phyloP scores from a whole-genome alignment of 2,888 invertebrate genomes.

The Helleia helle region DNA sequence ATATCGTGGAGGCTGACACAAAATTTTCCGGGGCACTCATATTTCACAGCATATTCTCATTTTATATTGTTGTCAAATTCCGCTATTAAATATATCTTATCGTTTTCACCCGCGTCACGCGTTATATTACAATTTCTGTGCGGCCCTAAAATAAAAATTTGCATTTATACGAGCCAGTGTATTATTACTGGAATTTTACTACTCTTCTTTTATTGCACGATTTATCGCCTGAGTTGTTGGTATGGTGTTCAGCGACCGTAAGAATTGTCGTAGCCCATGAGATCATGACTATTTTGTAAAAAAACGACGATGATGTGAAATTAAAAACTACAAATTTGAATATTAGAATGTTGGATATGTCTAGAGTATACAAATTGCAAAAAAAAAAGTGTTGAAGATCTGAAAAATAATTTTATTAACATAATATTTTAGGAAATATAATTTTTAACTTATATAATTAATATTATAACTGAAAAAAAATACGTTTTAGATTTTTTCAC shows the following conservation, averaged over 20 bases:
- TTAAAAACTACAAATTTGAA: no score
- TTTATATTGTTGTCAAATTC: background rate
- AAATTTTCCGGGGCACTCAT: background rate
- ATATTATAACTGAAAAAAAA: no score
- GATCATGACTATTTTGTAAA: no score
- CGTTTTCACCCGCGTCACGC: background rate
- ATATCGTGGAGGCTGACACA: background rate
- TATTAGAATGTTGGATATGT: no score
- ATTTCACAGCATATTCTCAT: background rate
- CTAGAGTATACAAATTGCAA: no score
- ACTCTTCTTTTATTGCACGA: constrained; percentile 9
- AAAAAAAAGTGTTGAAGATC: no score
- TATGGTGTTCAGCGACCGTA: constrained; percentile 37
- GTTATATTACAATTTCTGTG: background rate
- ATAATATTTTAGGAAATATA: no score
- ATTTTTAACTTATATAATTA: no score
- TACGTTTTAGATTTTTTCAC: no score
- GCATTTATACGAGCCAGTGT: constrained; percentile 44
- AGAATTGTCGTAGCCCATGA: no score
- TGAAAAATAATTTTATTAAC: no score
- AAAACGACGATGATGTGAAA: no score
- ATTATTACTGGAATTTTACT: constrained; percentile 6
- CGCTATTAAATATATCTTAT: background rate
- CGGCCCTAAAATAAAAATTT: constrained; percentile 32
- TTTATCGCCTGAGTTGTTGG: constrained; percentile 9